These are phyloP conservation scores for Struthio camelus DNA, from an alignment of 2,113 vertebrate species.

Conservation along the genomic window DNA sequence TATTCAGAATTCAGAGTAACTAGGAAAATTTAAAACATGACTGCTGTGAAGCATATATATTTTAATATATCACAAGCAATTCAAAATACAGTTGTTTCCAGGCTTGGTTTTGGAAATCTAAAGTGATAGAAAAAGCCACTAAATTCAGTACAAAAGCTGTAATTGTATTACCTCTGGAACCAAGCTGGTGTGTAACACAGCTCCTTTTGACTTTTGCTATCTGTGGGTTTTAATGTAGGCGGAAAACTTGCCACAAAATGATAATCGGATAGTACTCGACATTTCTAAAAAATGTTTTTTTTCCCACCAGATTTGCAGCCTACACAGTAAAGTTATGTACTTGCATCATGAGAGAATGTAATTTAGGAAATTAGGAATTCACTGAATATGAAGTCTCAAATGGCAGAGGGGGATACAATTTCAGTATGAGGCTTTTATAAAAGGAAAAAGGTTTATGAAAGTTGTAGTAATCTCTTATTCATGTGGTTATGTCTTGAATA, in stretches of 20 bases:
- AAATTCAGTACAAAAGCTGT: constrained; percentile 30
- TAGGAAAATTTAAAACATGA: neutral
- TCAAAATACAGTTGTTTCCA: constrained; percentile 22
- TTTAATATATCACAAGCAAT: neutral
- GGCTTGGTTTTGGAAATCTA: constrained; percentile 15
- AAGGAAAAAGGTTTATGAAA: neutral
- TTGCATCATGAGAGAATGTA: constrained; percentile 57
- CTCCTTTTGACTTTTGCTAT: constrained; percentile 64
- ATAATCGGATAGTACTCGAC: constrained; percentile 70
- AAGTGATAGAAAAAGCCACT: constrained; percentile 1
- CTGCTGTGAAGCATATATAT: neutral
- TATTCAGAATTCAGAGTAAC: neutral
- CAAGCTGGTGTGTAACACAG: constrained; percentile 49
- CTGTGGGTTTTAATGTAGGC: constrained; percentile 71
- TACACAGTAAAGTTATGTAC: constrained; percentile 64
- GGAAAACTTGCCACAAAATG: constrained; percentile 67
- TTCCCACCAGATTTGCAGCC: constrained; percentile 67
- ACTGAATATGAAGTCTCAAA: constrained; percentile 29
- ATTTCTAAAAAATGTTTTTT: constrained; percentile 69
- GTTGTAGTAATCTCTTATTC: neutral
- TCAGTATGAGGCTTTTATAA: neutral
- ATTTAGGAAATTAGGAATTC: constrained; percentile 59
- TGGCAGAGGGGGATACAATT: constrained; percentile 3
- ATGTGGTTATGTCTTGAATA: neutral
- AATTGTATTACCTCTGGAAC: constrained; percentile 56